Evolutionary conservation across 2,888 invertebrate species (phyloP).

Genomic region (Apomyelois bistriatella): DNA sequence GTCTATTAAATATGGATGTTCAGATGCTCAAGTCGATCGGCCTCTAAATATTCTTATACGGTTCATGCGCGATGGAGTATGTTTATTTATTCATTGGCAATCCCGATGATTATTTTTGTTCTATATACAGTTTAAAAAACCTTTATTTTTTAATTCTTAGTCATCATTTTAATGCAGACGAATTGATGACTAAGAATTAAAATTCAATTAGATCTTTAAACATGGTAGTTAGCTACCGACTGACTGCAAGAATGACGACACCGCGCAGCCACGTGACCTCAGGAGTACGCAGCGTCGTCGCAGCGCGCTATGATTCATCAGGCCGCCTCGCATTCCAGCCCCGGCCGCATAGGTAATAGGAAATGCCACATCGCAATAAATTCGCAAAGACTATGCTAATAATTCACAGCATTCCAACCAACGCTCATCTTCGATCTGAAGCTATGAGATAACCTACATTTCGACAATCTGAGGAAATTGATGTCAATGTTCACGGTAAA

Average conservation of each 20-base stretch:
- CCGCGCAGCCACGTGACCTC: slow-evolving; percentile 56
- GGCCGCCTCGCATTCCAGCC: slow-evolving; percentile 55
- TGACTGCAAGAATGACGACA: slow-evolving; percentile 57
- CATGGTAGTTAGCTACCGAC: background rate
- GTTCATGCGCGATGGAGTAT: slow-evolving; percentile 24
- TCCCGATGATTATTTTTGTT: slow-evolving; percentile 23
- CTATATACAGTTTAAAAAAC: too few species aligned
- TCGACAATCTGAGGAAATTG: background rate
- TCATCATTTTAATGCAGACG: too few species aligned
- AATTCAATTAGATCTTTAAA: slow-evolving; percentile 3
- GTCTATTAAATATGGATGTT: slow-evolving; percentile 44
- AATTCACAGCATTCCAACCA: slow-evolving; percentile 36
- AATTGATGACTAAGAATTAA: too few species aligned
- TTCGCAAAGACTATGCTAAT: slow-evolving; percentile 47
- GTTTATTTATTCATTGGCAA: slow-evolving; percentile 32
- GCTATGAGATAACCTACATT: slow-evolving; percentile 5
- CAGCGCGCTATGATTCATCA: slow-evolving; percentile 60
- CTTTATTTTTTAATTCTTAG: slow-evolving; percentile 14
- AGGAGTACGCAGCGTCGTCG: slow-evolving; percentile 33
- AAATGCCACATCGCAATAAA: slow-evolving; percentile 65
- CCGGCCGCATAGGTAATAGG: slow-evolving; percentile 64
- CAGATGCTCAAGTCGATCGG: slow-evolving; percentile 34
- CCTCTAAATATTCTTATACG: slow-evolving; percentile 34
- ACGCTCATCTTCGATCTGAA: slow-evolving; percentile 33
- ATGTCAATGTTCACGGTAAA: slow-evolving; percentile 8